A percentile compares a stretch with the other conserved stretches of the same genome.
Evolutionary conservation across 1,140 invertebrate species (phyloP).

Genomic region (Drosophila ogumai): DNA sequence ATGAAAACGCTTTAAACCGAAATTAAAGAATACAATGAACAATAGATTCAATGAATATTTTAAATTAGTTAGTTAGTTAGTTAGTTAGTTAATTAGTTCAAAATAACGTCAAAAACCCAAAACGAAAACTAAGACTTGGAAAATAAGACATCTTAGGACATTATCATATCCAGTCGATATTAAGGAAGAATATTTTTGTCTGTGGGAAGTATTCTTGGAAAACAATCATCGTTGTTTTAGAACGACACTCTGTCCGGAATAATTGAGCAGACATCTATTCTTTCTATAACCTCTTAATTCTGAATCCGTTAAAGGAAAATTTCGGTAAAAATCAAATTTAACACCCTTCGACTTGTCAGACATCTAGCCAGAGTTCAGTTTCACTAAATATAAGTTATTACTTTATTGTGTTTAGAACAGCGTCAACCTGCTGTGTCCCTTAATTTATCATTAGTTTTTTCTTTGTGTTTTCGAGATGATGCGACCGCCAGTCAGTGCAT

Average conservation of each 20-base stretch:
- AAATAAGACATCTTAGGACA: background rate
- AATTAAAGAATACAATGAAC: no score
- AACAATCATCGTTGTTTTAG: background rate
- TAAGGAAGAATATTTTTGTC: background rate
- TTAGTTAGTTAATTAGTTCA: no score
- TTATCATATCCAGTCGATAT: background rate
- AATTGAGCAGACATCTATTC: background rate
- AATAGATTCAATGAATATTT: no score
- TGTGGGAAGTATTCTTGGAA: background rate
- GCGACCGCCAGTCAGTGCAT: background rate
- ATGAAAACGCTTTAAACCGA: no score
- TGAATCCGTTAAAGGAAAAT: background rate
- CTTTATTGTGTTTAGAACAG: background rate
- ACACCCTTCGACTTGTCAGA: background rate
- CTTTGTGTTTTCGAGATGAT: background rate
- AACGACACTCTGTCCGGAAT: background rate
- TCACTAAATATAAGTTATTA: background rate
- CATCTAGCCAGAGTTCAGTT: slow-evolving; percentile 6
- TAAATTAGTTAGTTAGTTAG: no score
- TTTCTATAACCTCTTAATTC: background rate
- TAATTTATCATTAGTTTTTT: no score
- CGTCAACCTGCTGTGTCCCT: no score
- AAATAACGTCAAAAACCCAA: no score
- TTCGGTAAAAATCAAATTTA: background rate
- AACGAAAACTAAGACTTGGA: background rate